Conservation (phyloP, 2,113 vertebrate species). For the Petroica traversi region DNA sequence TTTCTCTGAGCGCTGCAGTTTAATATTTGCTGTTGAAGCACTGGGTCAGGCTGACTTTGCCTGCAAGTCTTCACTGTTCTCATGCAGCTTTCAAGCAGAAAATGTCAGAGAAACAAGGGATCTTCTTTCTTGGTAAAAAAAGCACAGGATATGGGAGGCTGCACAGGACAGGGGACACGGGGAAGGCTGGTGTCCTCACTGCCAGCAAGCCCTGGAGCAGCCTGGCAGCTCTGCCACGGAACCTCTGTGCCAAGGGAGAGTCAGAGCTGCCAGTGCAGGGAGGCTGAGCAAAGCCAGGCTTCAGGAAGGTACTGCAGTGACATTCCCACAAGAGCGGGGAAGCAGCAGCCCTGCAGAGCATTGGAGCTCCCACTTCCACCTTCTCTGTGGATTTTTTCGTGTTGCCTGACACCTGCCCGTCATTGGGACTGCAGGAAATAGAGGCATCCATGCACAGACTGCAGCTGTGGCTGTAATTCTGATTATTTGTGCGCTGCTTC, state of each 20-base stretch:
- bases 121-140: not conserved
- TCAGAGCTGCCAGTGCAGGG: not conserved
- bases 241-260: not conserved
- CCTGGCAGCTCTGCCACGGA: not conserved
- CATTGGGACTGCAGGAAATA: not conserved
- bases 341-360: not conserved
- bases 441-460: not conserved
- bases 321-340: not conserved
- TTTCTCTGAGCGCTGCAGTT: not conserved
- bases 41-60: not conserved
- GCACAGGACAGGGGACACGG: not conserved
- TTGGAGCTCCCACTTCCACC: not conserved
- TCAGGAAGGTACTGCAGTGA: not conserved
- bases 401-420: not conserved
- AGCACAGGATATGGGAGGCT: not conserved
- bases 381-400: not conserved
- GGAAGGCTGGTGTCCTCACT: not conserved
- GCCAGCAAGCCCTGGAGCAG: not conserved
- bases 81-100: not conserved
- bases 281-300: not conserved
- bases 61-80: not conserved
- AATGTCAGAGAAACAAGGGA: not conserved
- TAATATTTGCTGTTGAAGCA: not conserved
- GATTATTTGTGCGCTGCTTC: not conserved
- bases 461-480: not conserved